Evolutionary conservation across 2,888 invertebrate species (phyloP).

Genomic region (Tenthredo notha): DNA sequence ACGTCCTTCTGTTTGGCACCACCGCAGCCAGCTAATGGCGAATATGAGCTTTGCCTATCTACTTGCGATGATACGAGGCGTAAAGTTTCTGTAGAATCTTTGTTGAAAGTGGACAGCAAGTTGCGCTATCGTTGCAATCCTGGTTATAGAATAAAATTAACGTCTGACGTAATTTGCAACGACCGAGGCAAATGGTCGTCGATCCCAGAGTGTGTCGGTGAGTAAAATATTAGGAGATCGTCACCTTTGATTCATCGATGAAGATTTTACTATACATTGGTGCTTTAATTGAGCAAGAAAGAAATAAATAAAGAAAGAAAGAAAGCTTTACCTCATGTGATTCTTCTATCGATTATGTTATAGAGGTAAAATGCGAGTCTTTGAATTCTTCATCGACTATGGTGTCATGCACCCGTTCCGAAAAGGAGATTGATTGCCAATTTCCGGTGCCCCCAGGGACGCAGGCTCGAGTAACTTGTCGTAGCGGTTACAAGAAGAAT

Average conservation of each 20-base stretch:
- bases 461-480: constrained; percentile 66
- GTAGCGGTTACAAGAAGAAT: constrained; percentile 64
- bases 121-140: not conserved
- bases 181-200: constrained; percentile 64
- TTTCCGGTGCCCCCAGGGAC: constrained; percentile 65
- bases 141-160: not conserved
- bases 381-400: constrained; percentile 19
- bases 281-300: too few relatives aligned
- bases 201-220: constrained; percentile 69
- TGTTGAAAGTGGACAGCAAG: not conserved
- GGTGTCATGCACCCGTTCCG: not conserved
- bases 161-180: constrained; percentile 66
- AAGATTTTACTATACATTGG: too few relatives aligned
- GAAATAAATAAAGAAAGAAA: too few relatives aligned
- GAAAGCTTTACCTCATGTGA: too few relatives aligned
- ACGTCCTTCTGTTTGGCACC: not conserved
- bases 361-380: not conserved
- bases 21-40: constrained; percentile 4
- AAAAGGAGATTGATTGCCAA: constrained; percentile 59
- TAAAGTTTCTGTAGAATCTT: not conserved
- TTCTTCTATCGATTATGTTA: not conserved
- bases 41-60: not conserved
- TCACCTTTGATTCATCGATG: too few relatives aligned
- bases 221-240: constrained; percentile 34
- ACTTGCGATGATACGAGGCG: not conserved